These are phyloP conservation scores for Mamestra configurata DNA, from an alignment of 1,140 invertebrate species.

Conservation along the genomic window DNA sequence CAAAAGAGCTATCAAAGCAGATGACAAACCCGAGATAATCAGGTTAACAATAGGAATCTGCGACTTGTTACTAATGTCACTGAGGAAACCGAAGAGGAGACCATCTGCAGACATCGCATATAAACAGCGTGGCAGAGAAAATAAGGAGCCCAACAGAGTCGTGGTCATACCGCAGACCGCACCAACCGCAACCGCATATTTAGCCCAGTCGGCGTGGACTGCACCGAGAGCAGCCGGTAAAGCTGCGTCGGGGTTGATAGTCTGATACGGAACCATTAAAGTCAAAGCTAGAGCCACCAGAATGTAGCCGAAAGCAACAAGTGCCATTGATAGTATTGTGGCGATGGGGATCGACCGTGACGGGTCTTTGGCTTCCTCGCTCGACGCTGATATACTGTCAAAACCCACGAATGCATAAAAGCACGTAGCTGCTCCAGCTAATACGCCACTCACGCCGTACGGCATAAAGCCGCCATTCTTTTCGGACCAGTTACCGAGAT, in stretches of 20 bases:
- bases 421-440: slow-evolving; percentile 95
- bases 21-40: slow-evolving; percentile 92
- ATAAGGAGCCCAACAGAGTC: slow-evolving; percentile 94
- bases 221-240: slow-evolving; percentile 94
- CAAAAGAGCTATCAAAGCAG: slow-evolving; percentile 94
- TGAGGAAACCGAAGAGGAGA: slow-evolving; percentile 94
- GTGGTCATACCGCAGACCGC: slow-evolving; percentile 97
- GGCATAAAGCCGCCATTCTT: slow-evolving; percentile 93
- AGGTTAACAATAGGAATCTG: slow-evolving; percentile 95
- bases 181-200: slow-evolving; percentile 95
- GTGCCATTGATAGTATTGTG: slow-evolving; percentile 93
- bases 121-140: slow-evolving; percentile 94
- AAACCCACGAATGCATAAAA: slow-evolving; percentile 96
- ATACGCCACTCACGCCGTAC: slow-evolving; percentile 93
- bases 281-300: slow-evolving; percentile 94
- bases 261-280: slow-evolving; percentile 94
- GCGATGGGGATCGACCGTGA: slow-evolving; percentile 94
- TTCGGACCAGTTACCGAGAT: slow-evolving; percentile 93
- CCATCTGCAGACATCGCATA: slow-evolving; percentile 97
- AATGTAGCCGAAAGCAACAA: slow-evolving; percentile 94
- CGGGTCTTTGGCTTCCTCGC: slow-evolving; percentile 95
- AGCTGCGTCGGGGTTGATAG: slow-evolving; percentile 93
- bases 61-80: slow-evolving; percentile 92
- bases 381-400: slow-evolving; percentile 95
- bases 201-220: slow-evolving; percentile 93